Percentiles rank a stretch among this genome's conserved stretches.
Evolutionary conservation across 2,888 invertebrate genomes (phyloP).

Genomic region (Pristionchus japonicus): DNA sequence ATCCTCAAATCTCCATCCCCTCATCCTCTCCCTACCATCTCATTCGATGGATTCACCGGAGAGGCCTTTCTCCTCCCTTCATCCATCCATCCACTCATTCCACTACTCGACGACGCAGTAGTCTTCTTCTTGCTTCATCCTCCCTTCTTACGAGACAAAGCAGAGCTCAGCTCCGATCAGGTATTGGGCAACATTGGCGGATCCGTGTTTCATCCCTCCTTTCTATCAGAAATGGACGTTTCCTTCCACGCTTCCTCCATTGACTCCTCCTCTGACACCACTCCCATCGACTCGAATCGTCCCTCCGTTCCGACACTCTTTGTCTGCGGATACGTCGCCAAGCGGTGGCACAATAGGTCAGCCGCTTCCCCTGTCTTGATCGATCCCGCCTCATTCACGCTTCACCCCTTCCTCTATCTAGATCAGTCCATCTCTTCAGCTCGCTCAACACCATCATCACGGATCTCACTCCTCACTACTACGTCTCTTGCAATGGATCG

Average conservation of each 20-base stretch:
- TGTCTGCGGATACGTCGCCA: conserved; percentile 57
- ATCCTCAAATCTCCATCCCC: not conserved
- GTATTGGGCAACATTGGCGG: too few species aligned
- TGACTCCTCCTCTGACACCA: not conserved
- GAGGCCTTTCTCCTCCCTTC: not conserved
- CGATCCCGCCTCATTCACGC: not conserved
- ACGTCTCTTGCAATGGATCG: conserved; percentile 54
- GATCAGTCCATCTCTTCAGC: conserved; percentile 47
- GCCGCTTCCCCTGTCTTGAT: not conserved
- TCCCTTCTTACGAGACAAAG: not conserved
- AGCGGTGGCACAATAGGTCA: conserved; percentile 59
- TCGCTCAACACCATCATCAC: conserved; percentile 57
- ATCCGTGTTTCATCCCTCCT: too few species aligned
- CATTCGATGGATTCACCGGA: conserved; percentile 21
- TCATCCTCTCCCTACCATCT: not conserved
- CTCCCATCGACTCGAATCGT: not conserved
- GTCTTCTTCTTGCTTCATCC: not conserved
- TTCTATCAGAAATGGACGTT: not conserved
- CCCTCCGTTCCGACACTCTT: conserved; percentile 48
- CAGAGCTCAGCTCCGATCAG: not conserved
- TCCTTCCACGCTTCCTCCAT: conserved; percentile 39
- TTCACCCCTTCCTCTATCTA: not conserved
- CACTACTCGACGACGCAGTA: not conserved
- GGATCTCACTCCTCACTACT: conserved; percentile 63
- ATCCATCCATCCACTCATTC: not conserved